Evolutionary conservation across 2,888 invertebrate genomes (phyloP), one percentile per base, ranked within the genome.

Genomic region (Hirtodrosophila trivittata): DNA sequence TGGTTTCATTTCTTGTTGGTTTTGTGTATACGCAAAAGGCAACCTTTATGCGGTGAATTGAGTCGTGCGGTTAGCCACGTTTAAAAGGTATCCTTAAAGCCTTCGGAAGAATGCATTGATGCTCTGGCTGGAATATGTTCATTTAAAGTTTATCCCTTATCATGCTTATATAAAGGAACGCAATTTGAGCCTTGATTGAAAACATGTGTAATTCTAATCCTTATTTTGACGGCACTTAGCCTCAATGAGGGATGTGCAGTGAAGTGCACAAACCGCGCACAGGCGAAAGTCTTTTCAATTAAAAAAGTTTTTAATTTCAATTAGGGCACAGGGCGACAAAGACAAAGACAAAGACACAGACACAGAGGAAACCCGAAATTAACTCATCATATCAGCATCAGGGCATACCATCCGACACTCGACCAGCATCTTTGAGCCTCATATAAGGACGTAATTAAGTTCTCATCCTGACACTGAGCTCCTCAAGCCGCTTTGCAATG

Each of bases 221-320:
- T 18, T 28, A 28, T 43, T 66, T 39, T 38, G 37, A 30, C 18
- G 39, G 6, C 42, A 21, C 33, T 56, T 49, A 49, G 25, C 30
- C 37, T 14, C 7, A 21, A 3, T 21, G 18, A 21, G 18, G 18
- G 26, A 18, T 13, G 32, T 14, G 39, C n/a, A 25, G 35, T 8
- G 1, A 16, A 16, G 10, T 28, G 32, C 47, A 43, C 13, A 30
- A 42, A 13, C 10, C 37, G 54, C 18, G 18, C 18, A 21, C 2
- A 21, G 5, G 5, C 5, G 5, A 21, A 21, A 21, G 63, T 37
- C 67, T 63, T 65, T 67, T 60, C 56, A 72, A 76, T 73, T 74
- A 74, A 72, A n/a, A 72, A 76, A 63, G 52, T 75, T 76, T 54
- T 47, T 42, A 65, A 62, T 68, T 47, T 28, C 55, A 62, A 63